These are phyloP conservation scores for Volucella inanis DNA, from an alignment of 2,888 invertebrate species.

Conservation along the genomic window DNA sequence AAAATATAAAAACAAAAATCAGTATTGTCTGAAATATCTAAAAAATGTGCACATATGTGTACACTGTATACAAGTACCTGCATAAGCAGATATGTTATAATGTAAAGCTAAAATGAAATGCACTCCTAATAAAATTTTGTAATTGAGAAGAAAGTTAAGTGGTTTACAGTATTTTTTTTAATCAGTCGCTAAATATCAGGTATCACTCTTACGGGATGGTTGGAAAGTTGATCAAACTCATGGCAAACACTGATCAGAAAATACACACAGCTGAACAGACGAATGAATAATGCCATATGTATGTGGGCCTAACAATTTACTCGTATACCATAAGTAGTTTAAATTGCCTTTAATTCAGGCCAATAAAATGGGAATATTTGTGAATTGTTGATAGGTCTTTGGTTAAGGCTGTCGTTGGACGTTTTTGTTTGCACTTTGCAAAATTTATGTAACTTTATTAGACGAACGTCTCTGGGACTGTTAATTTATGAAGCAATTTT, in stretches of 20 bases:
- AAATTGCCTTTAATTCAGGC: slow-evolving; percentile 73
- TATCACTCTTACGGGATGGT: neutral
- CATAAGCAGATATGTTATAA: too few species aligned
- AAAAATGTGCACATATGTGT: neutral
- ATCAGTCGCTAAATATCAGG: slow-evolving; percentile 51
- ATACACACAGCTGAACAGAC: neutral
- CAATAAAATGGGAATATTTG: slow-evolving; percentile 72
- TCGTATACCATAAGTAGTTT: slow-evolving; percentile 52
- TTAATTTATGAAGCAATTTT: too few species aligned
- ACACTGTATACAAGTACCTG: too few species aligned
- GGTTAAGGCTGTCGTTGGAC: slow-evolving; percentile 68
- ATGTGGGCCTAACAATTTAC: neutral
- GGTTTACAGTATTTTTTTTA: slow-evolving; percentile 64
- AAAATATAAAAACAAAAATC: slow-evolving; percentile 2
- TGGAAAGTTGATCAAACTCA: slow-evolving; percentile 56
- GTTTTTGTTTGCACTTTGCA: slow-evolving; percentile 65
- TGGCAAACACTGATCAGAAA: neutral
- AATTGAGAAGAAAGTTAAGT: slow-evolving; percentile 73
- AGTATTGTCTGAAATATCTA: slow-evolving; percentile 29
- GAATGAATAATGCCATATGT: neutral
- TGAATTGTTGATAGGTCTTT: slow-evolving; percentile 72
- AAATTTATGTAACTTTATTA: slow-evolving; percentile 23
- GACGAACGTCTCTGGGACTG: too few species aligned
- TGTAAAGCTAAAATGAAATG: slow-evolving; percentile 20
- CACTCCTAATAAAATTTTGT: slow-evolving; percentile 57